Evolutionary conservation across 37 sponge, comb jelly and placozoan genomes (phyloP).

Genomic region (Tethya wilhelma): DNA sequence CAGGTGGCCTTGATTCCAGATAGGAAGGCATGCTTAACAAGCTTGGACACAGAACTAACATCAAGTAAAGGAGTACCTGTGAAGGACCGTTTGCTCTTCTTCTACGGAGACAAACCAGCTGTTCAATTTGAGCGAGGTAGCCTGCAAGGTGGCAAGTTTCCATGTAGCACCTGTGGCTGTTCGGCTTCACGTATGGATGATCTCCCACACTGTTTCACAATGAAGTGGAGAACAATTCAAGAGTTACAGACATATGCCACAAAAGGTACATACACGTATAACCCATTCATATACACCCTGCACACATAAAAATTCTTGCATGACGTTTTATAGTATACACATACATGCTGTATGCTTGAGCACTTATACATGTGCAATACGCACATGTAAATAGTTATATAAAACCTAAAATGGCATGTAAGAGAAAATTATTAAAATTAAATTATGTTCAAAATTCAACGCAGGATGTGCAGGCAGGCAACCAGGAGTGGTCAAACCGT

Average conservation of each 20-base stretch:
- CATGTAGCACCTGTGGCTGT: conserved; percentile 17
- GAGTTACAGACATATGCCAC: conserved; percentile 1
- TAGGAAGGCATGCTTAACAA: not conserved
- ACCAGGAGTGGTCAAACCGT: not conserved
- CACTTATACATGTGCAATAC: no score
- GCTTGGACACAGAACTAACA: not conserved
- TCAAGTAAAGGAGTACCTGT: not conserved
- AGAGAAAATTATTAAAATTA: no score
- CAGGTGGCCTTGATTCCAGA: conserved; percentile 20
- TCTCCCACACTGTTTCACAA: not conserved
- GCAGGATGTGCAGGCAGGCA: not conserved
- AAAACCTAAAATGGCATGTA: no score
- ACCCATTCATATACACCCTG: no score
- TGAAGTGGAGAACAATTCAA: not conserved
- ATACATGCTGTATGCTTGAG: no score
- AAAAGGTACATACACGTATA: no score
- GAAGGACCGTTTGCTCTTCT: not conserved
- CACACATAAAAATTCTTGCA: no score
- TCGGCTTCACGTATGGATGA: not conserved
- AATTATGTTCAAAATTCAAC: no score
- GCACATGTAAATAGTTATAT: no score
- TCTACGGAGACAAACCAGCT: conserved; percentile 30
- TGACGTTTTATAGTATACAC: no score
- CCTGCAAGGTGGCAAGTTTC: conserved; percentile 12
- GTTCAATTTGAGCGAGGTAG: conserved; percentile 27